These are phyloP conservation scores for Bombus sibiricus DNA, from an alignment of 1,140 invertebrate species.

Conservation along the genomic window DNA sequence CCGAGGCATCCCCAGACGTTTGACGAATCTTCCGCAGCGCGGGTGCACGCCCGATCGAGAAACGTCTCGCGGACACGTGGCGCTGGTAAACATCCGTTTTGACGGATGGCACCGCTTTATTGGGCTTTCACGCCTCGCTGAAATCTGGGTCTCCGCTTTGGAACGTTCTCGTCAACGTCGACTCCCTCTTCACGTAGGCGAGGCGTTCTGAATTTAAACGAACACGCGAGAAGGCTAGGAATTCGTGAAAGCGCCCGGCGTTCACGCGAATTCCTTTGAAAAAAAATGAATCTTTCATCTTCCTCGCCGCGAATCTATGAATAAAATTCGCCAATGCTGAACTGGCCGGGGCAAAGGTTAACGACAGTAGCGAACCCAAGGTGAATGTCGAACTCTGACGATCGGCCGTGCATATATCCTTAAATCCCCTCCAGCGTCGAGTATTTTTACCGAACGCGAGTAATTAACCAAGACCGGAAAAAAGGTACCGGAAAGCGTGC, in stretches of 20 bases:
- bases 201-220: slow-evolving; percentile 14
- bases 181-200: too few species aligned
- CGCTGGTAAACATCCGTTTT: slow-evolving; percentile 32
- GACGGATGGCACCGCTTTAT: slow-evolving; percentile 35
- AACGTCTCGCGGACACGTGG: slow-evolving; percentile 20
- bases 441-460: slow-evolving; percentile 26
- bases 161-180: background rate
- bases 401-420: background rate
- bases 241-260: too few species aligned
- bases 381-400: slow-evolving; percentile 20
- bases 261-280: too few species aligned
- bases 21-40: background rate
- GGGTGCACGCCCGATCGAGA: background rate
- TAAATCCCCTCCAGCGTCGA: background rate
- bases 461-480: background rate
- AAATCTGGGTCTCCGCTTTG: slow-evolving; percentile 10
- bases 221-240: background rate
- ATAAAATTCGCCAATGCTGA: background rate
- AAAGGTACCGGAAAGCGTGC: slow-evolving; percentile 29
- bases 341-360: background rate
- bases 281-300: background rate
- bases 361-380: background rate
- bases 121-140: background rate
- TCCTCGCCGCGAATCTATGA: background rate
- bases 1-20: background rate